These are phyloP conservation scores for Machaerirhynchus nigripectus DNA, from an alignment of 2,113 vertebrate species.

Conservation along the genomic window DNA sequence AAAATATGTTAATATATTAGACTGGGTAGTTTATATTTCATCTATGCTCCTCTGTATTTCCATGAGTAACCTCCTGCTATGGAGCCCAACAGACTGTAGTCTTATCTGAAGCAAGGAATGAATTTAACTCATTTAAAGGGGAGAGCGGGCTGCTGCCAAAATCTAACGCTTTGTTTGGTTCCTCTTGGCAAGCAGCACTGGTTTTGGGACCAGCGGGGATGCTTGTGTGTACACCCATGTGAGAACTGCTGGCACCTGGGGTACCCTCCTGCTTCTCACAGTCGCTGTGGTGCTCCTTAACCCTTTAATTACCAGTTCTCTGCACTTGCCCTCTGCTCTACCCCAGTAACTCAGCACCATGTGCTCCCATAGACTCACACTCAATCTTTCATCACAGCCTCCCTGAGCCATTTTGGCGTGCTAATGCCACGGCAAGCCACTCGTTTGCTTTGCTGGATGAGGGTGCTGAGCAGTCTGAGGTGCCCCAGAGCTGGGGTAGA, in stretches of 20 bases:
- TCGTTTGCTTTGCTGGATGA: background rate
- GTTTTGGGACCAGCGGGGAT: background rate
- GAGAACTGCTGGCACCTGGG: background rate
- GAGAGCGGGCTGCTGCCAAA: background rate
- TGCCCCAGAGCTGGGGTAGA: background rate
- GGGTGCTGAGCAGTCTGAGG: background rate
- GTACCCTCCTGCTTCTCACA: background rate
- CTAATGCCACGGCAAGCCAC: background rate
- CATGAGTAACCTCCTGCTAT: background rate
- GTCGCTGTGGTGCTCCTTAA: background rate
- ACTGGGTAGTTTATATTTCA: background rate
- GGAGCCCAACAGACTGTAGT: background rate
- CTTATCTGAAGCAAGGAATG: background rate
- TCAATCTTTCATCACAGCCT: background rate
- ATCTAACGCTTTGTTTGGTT: background rate
- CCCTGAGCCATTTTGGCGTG: background rate
- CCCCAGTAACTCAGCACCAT: background rate
- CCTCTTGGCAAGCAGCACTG: background rate
- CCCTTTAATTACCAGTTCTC: background rate
- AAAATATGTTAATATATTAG: background rate
- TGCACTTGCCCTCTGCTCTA: background rate
- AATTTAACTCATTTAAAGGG: background rate
- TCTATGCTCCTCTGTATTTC: background rate
- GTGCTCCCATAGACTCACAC: accelerated
- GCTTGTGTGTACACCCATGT: background rate